Evolutionary conservation across 2,797 vertebrate species (phyloP), one percentile per base, ranked within the genome.

Genomic region (Arctocebus calabarensis): DNA sequence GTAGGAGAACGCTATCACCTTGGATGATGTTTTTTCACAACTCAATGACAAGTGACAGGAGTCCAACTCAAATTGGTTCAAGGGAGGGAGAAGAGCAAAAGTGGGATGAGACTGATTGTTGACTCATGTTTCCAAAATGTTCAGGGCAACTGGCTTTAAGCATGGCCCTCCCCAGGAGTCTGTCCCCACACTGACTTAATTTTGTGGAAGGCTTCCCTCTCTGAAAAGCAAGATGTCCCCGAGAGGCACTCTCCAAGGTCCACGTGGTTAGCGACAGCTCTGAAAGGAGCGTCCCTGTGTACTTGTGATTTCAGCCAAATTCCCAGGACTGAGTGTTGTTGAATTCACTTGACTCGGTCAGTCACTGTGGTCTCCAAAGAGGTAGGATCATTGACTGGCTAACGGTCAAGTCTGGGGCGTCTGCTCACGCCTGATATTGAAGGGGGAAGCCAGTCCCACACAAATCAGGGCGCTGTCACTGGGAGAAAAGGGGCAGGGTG

Each of bases 391-490:
- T 5, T 19, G 68, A 62, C 13, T 2, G 11, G 55, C 37, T n/a
- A 0, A 13, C 27, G 45, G 57, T 77, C 40, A 59, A 79, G 64
- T 34, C 32, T 52, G 22, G 48, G 61, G 62, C 61, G 12, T n/a
- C 43, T 27, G 10, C 48, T 89, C 6, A 45, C 16, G 45, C 1
- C 20, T 70, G 66, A 78, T 27, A 23, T 14, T 11, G 74, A 62
- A 89, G 34, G 62, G 59, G 37, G n/a, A 12, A 82, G 32, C 27
- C 45, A n/a, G 64, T 22, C 55, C n/a, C 40, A 9, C 61, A 45
- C 73, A 34, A 2, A 0, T 1, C 1, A 0, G 34, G 8, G n/a
- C 11, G 25, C 43, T 40, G 43, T 75, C 32, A 7, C 19, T 7
- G 22, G 84, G 29, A 70, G 62, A 64, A 84, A 73, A 34, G 71